phyloP scores from a whole-genome alignment of 2,888 invertebrate genomes.

The Hypsopygia costalis region DNA sequence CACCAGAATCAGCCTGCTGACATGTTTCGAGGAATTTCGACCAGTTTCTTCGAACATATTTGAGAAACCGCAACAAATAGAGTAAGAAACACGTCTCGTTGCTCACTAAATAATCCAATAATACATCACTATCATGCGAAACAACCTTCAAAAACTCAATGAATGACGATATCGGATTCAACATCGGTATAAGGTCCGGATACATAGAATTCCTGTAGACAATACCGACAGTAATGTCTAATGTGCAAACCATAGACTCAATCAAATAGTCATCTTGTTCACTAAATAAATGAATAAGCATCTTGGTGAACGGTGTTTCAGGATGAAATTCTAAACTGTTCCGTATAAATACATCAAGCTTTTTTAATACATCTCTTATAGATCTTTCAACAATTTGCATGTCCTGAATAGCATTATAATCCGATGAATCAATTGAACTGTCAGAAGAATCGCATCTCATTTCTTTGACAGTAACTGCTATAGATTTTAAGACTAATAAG shows the following conservation, averaged over 20 bases:
- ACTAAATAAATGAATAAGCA: slow-evolving; percentile 92
- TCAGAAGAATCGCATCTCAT: slow-evolving; percentile 93
- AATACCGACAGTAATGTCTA: slow-evolving; percentile 93
- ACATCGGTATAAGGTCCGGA: slow-evolving; percentile 88
- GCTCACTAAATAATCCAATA: slow-evolving; percentile 92
- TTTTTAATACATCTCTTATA: slow-evolving; percentile 90
- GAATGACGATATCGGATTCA: slow-evolving; percentile 93
- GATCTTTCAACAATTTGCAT: slow-evolving; percentile 93
- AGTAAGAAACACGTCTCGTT: slow-evolving; percentile 95
- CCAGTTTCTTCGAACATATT: slow-evolving; percentile 92
- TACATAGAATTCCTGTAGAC: slow-evolving; percentile 90
- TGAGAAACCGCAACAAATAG: slow-evolving; percentile 90
- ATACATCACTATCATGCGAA: slow-evolving; percentile 88
- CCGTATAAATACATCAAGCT: slow-evolving; percentile 91
- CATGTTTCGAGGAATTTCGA: slow-evolving; percentile 89
- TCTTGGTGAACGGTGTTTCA: slow-evolving; percentile 92
- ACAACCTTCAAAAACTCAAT: slow-evolving; percentile 92
- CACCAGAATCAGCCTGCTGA: slow-evolving; percentile 80
- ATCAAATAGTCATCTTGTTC: slow-evolving; percentile 95
- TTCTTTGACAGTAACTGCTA: slow-evolving; percentile 94
- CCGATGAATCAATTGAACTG: slow-evolving; percentile 91
- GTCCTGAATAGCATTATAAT: slow-evolving; percentile 92
- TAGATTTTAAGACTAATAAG: slow-evolving; percentile 91
- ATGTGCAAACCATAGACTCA: slow-evolving; percentile 94
- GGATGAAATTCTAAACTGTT: slow-evolving; percentile 91